A percentile compares a stretch with the other conserved stretches of the same genome.
Evolutionary conservation across 2,113 vertebrate genomes (phyloP).

Genomic region (Tangachromis dhanisi): DNA sequence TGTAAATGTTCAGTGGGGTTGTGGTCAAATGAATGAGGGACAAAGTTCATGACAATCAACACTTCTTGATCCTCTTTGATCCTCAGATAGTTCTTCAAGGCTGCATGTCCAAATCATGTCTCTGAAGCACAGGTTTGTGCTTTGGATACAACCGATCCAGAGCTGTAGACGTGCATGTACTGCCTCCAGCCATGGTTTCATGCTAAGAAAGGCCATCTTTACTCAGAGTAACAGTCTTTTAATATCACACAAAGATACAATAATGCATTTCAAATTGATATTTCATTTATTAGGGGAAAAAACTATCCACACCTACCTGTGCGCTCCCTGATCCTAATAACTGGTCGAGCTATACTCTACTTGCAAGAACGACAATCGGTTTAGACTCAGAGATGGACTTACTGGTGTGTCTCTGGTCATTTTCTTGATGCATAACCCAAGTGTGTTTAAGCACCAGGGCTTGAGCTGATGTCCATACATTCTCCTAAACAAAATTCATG

Average conservation of each 20-base stretch:
- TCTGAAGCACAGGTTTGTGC: background rate
- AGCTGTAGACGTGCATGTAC: background rate
- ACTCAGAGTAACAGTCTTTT: background rate
- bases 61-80: background rate
- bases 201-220: background rate
- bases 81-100: background rate
- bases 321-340: background rate
- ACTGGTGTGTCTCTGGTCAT: background rate
- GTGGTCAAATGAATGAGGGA: background rate
- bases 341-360: background rate
- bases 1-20: background rate
- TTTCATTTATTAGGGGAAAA: background rate
- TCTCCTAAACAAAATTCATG: background rate
- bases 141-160: background rate
- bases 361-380: background rate
- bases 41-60: background rate
- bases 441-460: background rate
- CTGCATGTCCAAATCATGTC: background rate
- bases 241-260: background rate
- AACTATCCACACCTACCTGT: background rate
- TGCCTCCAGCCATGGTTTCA: background rate
- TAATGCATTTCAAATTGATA: background rate
- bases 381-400: background rate
- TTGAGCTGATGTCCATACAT: background rate
- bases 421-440: background rate